Evolutionary conservation across 2,113 vertebrate genomes (phyloP), one percentile per base, ranked within the genome.

Genomic region (Archilochus colubris): DNA sequence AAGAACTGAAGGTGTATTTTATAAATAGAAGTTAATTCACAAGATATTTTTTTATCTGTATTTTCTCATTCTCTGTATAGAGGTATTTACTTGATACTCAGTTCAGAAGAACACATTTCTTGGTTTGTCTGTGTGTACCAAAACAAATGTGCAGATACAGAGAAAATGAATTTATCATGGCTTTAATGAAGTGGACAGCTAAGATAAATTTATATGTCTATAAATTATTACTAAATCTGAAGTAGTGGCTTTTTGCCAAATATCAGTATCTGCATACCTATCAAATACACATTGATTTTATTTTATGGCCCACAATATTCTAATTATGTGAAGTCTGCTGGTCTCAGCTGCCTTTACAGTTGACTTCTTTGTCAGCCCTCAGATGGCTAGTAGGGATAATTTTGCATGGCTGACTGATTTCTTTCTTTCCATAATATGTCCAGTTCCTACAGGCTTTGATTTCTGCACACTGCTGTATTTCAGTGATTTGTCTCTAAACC

Each of bases 301-400:
- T 9, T n/a, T 76, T 63, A 89, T 76, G 40, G 13, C 75, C 50
- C 50, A 40, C 51, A 61, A 15, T 85, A 91, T 93, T 89, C 78
- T 82, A 92, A 88, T 94, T 84, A 89, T 76, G 74, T 31, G 53
- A 63, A 78, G 79, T 69, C 84, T 87, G 61, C 88, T 95, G 85
- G 81, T 88, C 93, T 95, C 94, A 95, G 96, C 96, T 97, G 95
- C 92, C 95, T 95, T 96, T 86, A 72, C 64, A 94, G 87, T 81
- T 94, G 89, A 95, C 80, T 84, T 89, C 92, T 64, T 79, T 94
- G 88, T 94, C 94, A 91, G 92, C 75, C 91, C 96, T 96, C 92
- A 97, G 94, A 96, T 97, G 96, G 95, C 87, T 89, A 78, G 10
- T 25, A 79, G 88, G 79, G 70, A 22, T 93, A 92, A 91, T 96